Conservation (phyloP, 2,797 vertebrate genomes). For the Mionectes olivaceus region DNA sequence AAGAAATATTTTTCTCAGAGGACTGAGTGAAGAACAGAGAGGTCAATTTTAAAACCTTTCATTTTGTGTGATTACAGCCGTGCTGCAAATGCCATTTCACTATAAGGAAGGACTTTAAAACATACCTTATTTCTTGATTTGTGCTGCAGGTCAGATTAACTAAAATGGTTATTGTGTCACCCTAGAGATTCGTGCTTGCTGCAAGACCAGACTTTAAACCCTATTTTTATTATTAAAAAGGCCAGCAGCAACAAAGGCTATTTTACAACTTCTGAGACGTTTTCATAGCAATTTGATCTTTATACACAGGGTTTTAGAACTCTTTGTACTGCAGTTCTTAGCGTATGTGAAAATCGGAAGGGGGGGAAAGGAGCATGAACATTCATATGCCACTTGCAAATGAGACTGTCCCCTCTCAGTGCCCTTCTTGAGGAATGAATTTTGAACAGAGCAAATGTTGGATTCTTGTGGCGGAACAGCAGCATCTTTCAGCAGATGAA, state of each 20-base stretch:
- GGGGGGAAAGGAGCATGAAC: not conserved
- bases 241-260: slow-evolving; percentile 73
- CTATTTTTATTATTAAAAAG: slow-evolving; percentile 77
- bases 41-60: slow-evolving; percentile 70
- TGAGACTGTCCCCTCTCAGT: not conserved
- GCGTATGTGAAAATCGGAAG: not conserved
- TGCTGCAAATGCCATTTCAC: slow-evolving; percentile 72
- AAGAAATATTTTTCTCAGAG: slow-evolving; percentile 42
- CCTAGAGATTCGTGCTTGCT: slow-evolving; percentile 69
- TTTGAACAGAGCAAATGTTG: not conserved
- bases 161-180: slow-evolving; percentile 75
- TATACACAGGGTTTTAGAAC: slow-evolving; percentile 59
- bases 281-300: slow-evolving; percentile 75
- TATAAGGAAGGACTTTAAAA: slow-evolving; percentile 68
- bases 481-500: not conserved
- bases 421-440: not conserved
- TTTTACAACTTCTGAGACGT: slow-evolving; percentile 67
- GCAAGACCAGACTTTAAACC: slow-evolving; percentile 72
- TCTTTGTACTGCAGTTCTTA: slow-evolving; percentile 57
- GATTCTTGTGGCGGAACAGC: not conserved
- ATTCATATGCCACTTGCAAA: slow-evolving; percentile 12
- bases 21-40: slow-evolving; percentile 46
- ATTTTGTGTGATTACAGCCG: slow-evolving; percentile 70
- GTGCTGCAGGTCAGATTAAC: slow-evolving; percentile 75
- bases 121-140: slow-evolving; percentile 67